Base-by-base conservation (phyloP, 2,888 invertebrate genomes). In the Gymnoscelis rufifasciata region DNA sequence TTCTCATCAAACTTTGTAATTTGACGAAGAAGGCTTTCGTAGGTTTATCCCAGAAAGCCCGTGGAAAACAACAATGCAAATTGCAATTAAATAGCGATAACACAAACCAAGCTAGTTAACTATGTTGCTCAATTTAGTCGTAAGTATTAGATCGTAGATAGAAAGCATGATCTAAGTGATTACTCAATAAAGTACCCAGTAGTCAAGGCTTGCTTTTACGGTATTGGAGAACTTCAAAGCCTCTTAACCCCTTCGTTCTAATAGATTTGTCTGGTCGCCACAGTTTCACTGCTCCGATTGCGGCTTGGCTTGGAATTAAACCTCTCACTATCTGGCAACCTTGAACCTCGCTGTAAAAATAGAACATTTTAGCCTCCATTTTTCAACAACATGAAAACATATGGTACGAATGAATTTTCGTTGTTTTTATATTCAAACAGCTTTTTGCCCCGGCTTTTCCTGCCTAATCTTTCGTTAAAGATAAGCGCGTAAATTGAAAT, bases 191-290 rank as follows among this genome's bases (percentile, higher is more conserved):
- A 19, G 19, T 19, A 19, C 5, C 26, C 5, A 8, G 26, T 8
- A 26, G 3, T 26, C 3, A 7, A 26, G 8, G 5, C 26, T 2
- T 8, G 26, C 26, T 26, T 8, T n/a, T n/a, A n/a, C n/a, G 26
- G 7, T 7, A 6, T 26, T 26, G 26, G 5, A 26, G 8, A 26
- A 26, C 26, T 51, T 43, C 12, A 50, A 53, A 52, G 45, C 51
- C 43, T 57, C 51, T 27, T 15, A 57, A 57, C 61, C 60, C 57
- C 59, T 56, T 58, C 47, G 52, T 53, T 60, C 56, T 53, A 69
- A 71, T 66, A 70, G 66, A 59, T 62, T 64, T 69, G 59, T 69
- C 66, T 53, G 59, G 62, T 62, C 49, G 56, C 52, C 14, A 33
- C 41, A 35, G 47, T 45, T 56, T 57, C 52, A 33, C 1, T 47